phyloP scores from a whole-genome alignment of 2,888 invertebrate species.

The Glyphotaelius pellucidus region DNA sequence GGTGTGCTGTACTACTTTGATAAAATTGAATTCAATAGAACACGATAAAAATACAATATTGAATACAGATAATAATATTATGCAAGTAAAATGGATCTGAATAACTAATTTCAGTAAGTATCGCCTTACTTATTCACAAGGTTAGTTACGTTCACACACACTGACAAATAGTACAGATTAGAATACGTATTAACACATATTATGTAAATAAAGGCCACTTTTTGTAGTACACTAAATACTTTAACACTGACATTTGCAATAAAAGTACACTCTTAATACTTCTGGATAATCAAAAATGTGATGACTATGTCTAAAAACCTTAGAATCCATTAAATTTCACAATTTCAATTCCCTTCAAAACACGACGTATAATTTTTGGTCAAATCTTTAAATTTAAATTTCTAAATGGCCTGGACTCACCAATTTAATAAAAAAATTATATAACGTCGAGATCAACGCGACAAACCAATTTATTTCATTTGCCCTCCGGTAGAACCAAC shows the following conservation, averaged over 20 bases:
- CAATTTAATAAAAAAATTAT: too few species aligned
- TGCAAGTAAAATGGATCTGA: neutral
- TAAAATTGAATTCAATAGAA: neutral
- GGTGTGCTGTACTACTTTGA: neutral
- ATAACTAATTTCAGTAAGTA: neutral
- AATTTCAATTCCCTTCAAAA: too few species aligned
- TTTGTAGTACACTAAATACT: neutral
- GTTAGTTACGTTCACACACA: neutral
- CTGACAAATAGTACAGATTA: neutral
- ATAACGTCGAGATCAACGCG: too few species aligned
- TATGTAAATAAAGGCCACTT: neutral
- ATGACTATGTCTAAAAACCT: too few species aligned
- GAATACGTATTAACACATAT: neutral
- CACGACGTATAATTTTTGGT: too few species aligned
- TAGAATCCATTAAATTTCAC: too few species aligned
- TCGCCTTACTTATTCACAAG: neutral
- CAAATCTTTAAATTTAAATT: too few species aligned
- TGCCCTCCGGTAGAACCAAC: too few species aligned
- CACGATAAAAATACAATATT: neutral
- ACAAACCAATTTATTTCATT: too few species aligned
- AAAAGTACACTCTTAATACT: neutral
- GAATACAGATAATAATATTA: neutral
- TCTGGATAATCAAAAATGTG: neutral
- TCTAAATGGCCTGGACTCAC: too few species aligned
- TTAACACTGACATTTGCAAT: neutral